Conservation (phyloP, 2,797 vertebrate genomes). For the Limosa lapponica region DNA sequence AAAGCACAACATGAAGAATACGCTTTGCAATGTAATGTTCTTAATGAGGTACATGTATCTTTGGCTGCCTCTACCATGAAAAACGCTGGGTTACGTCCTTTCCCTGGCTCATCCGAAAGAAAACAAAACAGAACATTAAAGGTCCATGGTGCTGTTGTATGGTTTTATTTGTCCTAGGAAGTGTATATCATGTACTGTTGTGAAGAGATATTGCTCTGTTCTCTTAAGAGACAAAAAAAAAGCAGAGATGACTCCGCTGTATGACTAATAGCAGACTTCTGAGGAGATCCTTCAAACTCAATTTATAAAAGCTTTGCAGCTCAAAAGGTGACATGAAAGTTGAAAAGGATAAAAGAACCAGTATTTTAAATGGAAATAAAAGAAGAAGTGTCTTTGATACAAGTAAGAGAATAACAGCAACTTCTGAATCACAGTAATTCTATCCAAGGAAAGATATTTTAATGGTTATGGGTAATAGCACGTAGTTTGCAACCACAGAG, state of each 20-base stretch:
- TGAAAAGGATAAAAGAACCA: conserved; percentile 44
- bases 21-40: rapidly evolving
- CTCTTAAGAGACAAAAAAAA: conserved; percentile 24
- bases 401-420: not conserved
- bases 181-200: not conserved
- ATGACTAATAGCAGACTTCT: conserved; percentile 42
- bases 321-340: conserved; percentile 49
- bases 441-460: not conserved
- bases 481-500: not conserved
- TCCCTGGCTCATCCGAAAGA: not conserved
- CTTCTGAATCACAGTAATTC: conserved; percentile 22
- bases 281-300: conserved; percentile 34
- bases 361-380: conserved; percentile 22
- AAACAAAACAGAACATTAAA: not conserved
- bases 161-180: conserved; percentile 9
- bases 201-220: not conserved
- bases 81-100: not conserved
- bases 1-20: not conserved
- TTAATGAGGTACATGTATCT: not conserved
- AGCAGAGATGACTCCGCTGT: not conserved
- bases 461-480: not conserved
- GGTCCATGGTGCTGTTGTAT: not conserved
- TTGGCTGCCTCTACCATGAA: not conserved
- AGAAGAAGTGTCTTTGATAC: not conserved
- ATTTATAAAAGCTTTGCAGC: conserved; percentile 25